Evolutionary conservation across 2,797 vertebrate species (phyloP).

Genomic region (Pangasius larnaudii): DNA sequence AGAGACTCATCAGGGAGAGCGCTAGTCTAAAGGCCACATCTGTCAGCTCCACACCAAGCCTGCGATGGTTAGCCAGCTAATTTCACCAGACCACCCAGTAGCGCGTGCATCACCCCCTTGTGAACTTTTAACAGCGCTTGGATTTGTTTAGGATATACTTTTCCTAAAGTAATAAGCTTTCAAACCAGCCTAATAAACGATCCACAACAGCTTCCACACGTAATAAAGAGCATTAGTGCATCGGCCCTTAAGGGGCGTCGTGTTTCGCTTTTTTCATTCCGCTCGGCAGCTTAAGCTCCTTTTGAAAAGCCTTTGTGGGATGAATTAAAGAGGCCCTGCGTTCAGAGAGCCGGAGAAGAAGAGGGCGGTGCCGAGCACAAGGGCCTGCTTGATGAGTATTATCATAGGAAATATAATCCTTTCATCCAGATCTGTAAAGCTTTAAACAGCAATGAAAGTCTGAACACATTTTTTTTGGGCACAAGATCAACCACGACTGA

Average conservation of each 20-base stretch:
- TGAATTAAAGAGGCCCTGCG: slow-evolving; percentile 77
- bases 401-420: slow-evolving; percentile 76
- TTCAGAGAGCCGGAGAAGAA: slow-evolving; percentile 71
- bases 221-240: slow-evolving; percentile 73
- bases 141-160: slow-evolving; percentile 18
- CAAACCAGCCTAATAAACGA: slow-evolving; percentile 31
- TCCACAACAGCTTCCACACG: slow-evolving; percentile 53
- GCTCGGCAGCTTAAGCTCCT: slow-evolving; percentile 73
- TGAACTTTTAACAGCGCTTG: slow-evolving; percentile 3
- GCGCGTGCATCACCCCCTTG: not conserved
- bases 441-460: not conserved
- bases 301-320: slow-evolving; percentile 78
- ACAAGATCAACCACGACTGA: not conserved
- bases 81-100: slow-evolving; percentile 45
- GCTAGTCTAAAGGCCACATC: slow-evolving; percentile 23
- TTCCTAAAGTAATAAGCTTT: slow-evolving; percentile 19
- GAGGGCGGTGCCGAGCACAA: slow-evolving; percentile 56
- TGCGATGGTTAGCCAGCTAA: not conserved
- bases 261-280: slow-evolving; percentile 63
- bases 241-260: slow-evolving; percentile 69
- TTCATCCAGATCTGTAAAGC: slow-evolving; percentile 76
- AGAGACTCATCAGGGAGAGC: not conserved
- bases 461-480: too few species aligned
- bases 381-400: slow-evolving; percentile 43
- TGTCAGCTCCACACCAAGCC: slow-evolving; percentile 7